Conservation (phyloP, 2,113 vertebrate genomes). For the Centropus bengalensis region DNA sequence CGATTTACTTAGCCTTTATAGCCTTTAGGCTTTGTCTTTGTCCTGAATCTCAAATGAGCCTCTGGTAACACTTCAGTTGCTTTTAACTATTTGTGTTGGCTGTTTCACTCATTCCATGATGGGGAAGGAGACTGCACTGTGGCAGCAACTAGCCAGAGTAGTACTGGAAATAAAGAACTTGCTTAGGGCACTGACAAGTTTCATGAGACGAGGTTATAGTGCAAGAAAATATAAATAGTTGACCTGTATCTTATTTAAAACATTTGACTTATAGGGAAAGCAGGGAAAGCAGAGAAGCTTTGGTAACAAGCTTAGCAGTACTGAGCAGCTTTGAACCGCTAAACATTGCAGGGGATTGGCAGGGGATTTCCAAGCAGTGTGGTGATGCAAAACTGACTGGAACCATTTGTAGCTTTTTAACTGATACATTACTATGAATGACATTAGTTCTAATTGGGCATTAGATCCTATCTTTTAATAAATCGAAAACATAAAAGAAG, state of each 20-base stretch:
- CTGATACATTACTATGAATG: neutral
- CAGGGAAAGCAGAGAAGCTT: neutral
- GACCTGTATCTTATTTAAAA: neutral
- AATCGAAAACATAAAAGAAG: constrained; percentile 25
- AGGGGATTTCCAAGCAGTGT: neutral
- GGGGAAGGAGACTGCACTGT: neutral
- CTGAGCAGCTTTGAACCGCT: neutral
- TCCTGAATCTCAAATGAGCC: constrained; percentile 1
- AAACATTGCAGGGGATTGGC: neutral
- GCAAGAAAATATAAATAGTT: neutral
- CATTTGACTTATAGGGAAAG: neutral
- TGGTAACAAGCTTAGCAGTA: neutral
- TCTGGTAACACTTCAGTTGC: neutral
- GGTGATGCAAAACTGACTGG: constrained; percentile 5
- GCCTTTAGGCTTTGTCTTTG: constrained; percentile 45
- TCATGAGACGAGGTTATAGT: neutral
- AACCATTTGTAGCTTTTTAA: constrained; percentile 19
- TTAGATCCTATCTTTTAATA: neutral
- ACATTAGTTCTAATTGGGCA: constrained; percentile 15
- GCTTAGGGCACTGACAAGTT: neutral
- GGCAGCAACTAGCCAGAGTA: neutral
- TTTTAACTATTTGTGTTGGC: neutral
- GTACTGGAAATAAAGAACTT: neutral
- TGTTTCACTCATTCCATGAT: neutral
- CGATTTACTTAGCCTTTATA: neutral